phyloP scores from a whole-genome alignment of 2,797 vertebrate genomes.

The Chromobotia macracanthus region DNA sequence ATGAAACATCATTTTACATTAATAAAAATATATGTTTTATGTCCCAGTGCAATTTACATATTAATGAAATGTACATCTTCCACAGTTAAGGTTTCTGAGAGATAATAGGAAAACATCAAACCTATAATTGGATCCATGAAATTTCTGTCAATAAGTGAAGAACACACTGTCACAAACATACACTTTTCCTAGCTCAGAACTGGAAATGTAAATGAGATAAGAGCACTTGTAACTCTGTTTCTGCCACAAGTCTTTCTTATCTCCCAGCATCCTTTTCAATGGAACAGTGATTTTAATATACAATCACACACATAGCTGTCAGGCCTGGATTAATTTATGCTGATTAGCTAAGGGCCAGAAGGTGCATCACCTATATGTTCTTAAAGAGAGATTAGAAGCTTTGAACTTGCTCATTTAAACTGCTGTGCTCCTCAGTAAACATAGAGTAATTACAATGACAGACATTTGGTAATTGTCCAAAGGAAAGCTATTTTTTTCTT shows the following conservation, averaged over 20 bases:
- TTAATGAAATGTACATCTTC: not conserved
- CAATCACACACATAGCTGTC: conserved; percentile 39
- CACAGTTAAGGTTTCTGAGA: not conserved
- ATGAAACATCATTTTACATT: not conserved
- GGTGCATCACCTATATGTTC: conserved; percentile 29
- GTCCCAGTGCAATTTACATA: not conserved
- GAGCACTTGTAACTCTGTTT: conserved; percentile 21
- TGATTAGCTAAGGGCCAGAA: conserved; percentile 48
- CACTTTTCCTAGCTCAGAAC: conserved; percentile 14
- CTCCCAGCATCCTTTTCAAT: conserved; percentile 52
- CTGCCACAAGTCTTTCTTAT: conserved; percentile 35
- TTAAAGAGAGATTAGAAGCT: conserved; percentile 39
- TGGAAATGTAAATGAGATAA: conserved; percentile 47
- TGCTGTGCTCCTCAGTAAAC: conserved; percentile 31
- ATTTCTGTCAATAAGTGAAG: conserved; percentile 10
- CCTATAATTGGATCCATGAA: not conserved
- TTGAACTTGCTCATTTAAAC: conserved; percentile 12
- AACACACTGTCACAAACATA: not conserved
- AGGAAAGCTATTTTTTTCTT: not conserved
- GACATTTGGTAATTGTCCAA: conserved; percentile 34
- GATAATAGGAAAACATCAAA: conserved; percentile 3
- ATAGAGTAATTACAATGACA: conserved; percentile 45
- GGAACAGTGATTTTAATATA: conserved; percentile 54
- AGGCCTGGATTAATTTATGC: conserved; percentile 54
- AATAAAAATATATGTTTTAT: not conserved